Conservation (phyloP, 37 sponge, comb jelly and placozoan species). For the Chondrosia reniformis region DNA sequence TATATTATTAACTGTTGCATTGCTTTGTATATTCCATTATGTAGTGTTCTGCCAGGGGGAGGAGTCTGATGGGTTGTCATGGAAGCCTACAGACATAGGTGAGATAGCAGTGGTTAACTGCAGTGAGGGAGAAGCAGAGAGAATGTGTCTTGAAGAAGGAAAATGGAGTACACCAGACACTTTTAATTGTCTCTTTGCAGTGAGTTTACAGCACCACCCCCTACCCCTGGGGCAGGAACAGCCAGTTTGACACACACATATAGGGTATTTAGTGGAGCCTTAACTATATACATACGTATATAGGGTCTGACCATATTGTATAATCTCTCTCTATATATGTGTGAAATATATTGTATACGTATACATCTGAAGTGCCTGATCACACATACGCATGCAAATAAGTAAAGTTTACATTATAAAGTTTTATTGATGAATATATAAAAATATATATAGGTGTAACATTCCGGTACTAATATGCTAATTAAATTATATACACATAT, state of each 20-base stretch:
- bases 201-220: no score
- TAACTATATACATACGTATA: no score
- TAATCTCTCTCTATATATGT: no score
- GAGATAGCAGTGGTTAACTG: background rate
- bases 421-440: background rate
- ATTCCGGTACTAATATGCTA: no score
- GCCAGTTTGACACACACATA: no score
- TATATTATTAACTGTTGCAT: background rate
- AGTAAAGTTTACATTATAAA: no score
- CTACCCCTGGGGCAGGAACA: no score
- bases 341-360: no score
- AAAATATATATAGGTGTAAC: background rate
- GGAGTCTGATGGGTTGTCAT: background rate
- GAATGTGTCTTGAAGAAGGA: background rate
- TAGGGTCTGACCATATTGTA: no score
- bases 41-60: background rate
- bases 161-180: background rate
- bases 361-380: no score
- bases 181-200: background rate
- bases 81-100: background rate
- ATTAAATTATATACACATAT: no score
- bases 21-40: background rate
- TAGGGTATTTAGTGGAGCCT: background rate
- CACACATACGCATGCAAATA: no score
- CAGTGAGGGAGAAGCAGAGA: background rate